These are phyloP conservation scores for Oriolus oriolus DNA, from an alignment of 2,113 vertebrate species.

Conservation along the genomic window DNA sequence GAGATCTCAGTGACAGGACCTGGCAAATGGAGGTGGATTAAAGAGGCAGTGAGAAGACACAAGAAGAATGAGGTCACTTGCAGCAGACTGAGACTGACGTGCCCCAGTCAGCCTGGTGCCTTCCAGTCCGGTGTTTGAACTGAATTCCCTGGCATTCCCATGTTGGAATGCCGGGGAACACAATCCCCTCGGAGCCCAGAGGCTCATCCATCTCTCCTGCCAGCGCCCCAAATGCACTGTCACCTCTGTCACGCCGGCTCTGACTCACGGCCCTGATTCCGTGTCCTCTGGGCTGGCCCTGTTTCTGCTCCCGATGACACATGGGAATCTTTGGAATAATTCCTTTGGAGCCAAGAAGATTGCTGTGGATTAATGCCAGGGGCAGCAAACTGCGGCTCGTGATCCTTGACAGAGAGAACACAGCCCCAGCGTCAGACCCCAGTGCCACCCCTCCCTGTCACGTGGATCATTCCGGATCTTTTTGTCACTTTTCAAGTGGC, in stretches of 20 bases:
- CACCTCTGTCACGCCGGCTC: neutral
- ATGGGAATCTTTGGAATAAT: neutral
- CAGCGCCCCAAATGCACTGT: neutral
- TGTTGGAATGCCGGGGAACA: neutral
- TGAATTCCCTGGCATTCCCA: neutral
- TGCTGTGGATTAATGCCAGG: neutral
- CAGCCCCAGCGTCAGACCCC: rapidly evolving
- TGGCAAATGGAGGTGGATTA: neutral
- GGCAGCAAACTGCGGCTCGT: neutral
- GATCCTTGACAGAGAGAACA: neutral
- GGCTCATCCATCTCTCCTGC: neutral
- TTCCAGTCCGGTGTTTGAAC: rapidly evolving
- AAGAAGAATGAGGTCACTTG: rapidly evolving
- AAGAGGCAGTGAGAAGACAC: neutral
- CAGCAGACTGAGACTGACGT: neutral
- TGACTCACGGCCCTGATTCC: neutral
- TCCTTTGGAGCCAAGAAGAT: neutral
- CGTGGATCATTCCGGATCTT: neutral
- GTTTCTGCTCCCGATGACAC: neutral
- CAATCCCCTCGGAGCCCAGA: neutral
- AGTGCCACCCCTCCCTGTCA: neutral
- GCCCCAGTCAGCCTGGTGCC: neutral
- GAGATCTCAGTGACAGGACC: neutral
- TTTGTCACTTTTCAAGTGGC: neutral
- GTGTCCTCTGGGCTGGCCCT: neutral